A percentile compares a stretch with the other conserved stretches of the same genome.
Evolutionary conservation across 2,797 vertebrate genomes (phyloP).

Genomic region (Eptatretus atami): DNA sequence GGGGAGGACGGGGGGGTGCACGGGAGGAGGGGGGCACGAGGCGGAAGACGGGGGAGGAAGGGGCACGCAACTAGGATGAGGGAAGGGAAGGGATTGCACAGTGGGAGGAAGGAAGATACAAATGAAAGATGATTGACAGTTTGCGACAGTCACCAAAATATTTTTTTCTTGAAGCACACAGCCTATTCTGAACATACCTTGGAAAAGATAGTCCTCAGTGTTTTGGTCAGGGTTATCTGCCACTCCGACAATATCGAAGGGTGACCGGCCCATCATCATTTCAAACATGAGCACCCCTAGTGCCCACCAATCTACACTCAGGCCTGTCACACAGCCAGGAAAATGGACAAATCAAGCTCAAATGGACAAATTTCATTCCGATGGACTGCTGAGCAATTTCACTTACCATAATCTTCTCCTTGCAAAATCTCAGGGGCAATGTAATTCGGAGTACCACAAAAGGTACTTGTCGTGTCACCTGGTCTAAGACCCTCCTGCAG

Average conservation of each 20-base stretch:
- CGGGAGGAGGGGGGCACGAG: too few relatives aligned
- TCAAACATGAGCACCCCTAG: conserved; percentile 92
- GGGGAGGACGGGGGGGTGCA: too few relatives aligned
- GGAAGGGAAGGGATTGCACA: too few relatives aligned
- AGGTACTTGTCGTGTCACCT: conserved; percentile 89
- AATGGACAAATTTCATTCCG: background rate
- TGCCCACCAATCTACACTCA: conserved; percentile 97
- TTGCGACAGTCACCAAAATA: too few relatives aligned
- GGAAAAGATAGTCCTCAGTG: conserved; percentile 96
- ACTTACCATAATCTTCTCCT: conserved; percentile 81
- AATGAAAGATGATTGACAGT: too few relatives aligned
- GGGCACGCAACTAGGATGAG: too few relatives aligned
- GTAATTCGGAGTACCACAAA: conserved; percentile 95
- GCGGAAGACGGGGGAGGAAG: too few relatives aligned
- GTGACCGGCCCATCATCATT: conserved; percentile 94
- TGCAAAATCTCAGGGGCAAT: conserved; percentile 89
- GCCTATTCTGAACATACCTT: conserved; percentile 23
- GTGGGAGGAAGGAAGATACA: too few relatives aligned
- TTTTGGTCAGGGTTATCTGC: conserved; percentile 97
- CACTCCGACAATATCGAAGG: conserved; percentile 86
- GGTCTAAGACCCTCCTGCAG: conserved; percentile 76
- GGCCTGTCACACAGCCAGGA: conserved; percentile 22
- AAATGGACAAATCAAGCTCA: background rate
- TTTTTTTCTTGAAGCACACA: too few relatives aligned
- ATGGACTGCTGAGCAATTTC: background rate